phyloP scores from a whole-genome alignment of 2,797 vertebrate genomes.

The Myotis pilosus region DNA sequence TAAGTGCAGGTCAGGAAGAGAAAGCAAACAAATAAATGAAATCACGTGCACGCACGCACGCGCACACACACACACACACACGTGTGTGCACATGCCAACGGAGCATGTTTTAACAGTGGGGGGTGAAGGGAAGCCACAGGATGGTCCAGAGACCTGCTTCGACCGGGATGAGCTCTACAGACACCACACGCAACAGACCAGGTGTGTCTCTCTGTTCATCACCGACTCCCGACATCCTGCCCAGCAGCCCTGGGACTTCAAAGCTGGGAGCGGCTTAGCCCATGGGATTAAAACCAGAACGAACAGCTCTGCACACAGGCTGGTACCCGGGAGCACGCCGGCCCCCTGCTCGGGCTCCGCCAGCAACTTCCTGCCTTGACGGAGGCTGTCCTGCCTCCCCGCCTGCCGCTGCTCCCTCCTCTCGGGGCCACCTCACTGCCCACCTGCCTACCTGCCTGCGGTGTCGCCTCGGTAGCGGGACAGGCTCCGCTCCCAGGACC shows the following conservation, averaged over 20 bases:
- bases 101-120: background rate
- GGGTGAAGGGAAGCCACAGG: background rate
- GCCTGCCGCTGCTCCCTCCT: background rate
- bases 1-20: background rate
- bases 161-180: accelerated
- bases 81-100: accelerated
- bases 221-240: accelerated
- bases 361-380: background rate
- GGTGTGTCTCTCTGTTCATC: background rate
- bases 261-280: background rate
- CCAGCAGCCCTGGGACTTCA: background rate
- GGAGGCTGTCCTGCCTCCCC: accelerated
- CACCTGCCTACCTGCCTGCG: background rate
- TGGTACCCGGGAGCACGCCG: background rate
- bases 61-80: background rate
- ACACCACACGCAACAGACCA: accelerated
- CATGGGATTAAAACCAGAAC: background rate
- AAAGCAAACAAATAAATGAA: background rate
- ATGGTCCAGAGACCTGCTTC: background rate
- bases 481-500: background rate
- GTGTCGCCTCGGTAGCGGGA: background rate
- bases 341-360: background rate
- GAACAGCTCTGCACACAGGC: background rate
- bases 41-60: no score
- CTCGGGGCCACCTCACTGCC: background rate